Base-by-base conservation (phyloP, 2,113 vertebrate genomes). In the Dipodomys ordii region DNA sequence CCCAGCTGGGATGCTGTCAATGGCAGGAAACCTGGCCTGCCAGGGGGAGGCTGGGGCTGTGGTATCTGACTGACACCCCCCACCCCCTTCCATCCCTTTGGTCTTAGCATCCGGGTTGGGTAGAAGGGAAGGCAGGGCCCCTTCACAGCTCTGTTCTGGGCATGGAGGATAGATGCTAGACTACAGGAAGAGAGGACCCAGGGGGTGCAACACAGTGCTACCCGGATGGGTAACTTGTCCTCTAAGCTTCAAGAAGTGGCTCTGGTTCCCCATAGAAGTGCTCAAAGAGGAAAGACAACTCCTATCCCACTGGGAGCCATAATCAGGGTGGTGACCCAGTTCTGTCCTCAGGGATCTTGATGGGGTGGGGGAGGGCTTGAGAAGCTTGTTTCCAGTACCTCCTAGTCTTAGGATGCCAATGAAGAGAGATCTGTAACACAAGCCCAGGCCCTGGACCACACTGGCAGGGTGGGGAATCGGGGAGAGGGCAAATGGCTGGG, bases 1-100 rank as follows among this genome's bases (percentile, higher is more conserved):
- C 92, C 92, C 94, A 91, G 95, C 95, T 94, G 90, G 92, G 96
- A 69, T 73, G 90, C 93, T 97, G 95, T 97, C 97, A 96, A 96
- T 97, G 95, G 96, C 97, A 97, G 97, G 97, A 97, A 97, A 96
- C 95, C 96, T 97, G 96, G 95, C 82, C 82, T 35, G 94, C 67
- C 81, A 28, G 83, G 85, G 71, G 87, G 96, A 94, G 93, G 96
- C 95, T 82, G 96, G 93, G 93, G 84, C 95, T 81, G 71, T 65
- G 53, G 81, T 95, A 95, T 97, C 96, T 94, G 91, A 90, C 77
- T 71, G 67, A 90, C 46, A 72, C 93, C 49, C 81, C 94, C 97
- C 35, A 39, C 35, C 93, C 88, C 81, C 94, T 96, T 93, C 82
- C 93, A 91, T 82, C 90, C 87, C 71, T 97, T 95, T 95, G 95